Evolutionary conservation across 1,140 invertebrate species (phyloP), one percentile per base, ranked within the genome.

Genomic region (Paralvinella palmiformis): DNA sequence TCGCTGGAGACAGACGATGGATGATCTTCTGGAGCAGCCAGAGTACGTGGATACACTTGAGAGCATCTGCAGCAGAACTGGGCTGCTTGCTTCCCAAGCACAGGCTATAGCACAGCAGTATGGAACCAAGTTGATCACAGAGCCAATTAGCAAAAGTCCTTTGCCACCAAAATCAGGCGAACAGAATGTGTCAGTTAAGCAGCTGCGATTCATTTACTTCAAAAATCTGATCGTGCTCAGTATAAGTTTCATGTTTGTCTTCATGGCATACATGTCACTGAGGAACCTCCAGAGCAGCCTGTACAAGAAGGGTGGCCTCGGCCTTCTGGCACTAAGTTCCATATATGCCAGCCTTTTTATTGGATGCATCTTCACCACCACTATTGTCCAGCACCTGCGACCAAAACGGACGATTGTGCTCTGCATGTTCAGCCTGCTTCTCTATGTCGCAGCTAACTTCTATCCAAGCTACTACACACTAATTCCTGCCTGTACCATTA

Each of bases 281-380:
- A 59, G 75, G 6, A 76, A 75, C 56, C 67, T 78, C 20, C 73
- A 76, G 65, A 76, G 72, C 65, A 78, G 76, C 58, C 35, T 78
- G 17, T 65, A 70, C 33, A 64, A 69, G 32, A 67, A 63, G 17
- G 71, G 71, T 17, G 67, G 72, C 0, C 61, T 76, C 3, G 69
- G 73, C 15, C 33, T 65, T 27, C 37, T 48, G 4, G 44, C 59
- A 2, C 64, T 94, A 31, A 88, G 90, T 60, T 88, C 91, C 0
- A 88, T 95, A 48, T 97, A 96, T 76, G 91, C 87, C 10, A 88
- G 91, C 5, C 84, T 95, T 53, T 63, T 72, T 10, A 27, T 73
- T 15, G 71, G 73, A n/a, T 76, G 71, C 57, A 50, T 78, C 2
- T 64, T 73, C 24, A 71, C 72, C 13, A 65, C 71, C 15, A 67